phyloP scores from a whole-genome alignment of 2,113 vertebrate genomes.

The Poeciliopsis turrubarensis region DNA sequence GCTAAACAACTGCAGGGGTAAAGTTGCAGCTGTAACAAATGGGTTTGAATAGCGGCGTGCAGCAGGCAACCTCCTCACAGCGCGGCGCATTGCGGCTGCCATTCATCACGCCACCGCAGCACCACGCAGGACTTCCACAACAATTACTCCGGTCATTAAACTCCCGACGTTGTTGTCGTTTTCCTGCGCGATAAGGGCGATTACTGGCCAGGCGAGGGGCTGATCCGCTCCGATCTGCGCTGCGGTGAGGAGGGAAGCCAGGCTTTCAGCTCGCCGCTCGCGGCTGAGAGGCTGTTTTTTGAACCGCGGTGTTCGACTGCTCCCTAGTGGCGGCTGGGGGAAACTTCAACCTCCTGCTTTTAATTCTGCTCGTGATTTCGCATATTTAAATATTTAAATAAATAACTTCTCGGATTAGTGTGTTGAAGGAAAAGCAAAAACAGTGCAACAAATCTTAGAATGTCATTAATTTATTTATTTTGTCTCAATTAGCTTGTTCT shows the following conservation, averaged over 20 bases:
- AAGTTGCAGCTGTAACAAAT: conserved; percentile 63
- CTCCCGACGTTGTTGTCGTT: conserved; percentile 68
- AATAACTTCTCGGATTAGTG: no score
- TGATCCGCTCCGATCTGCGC: conserved; percentile 75
- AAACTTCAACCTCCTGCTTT: neutral
- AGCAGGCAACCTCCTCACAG: conserved; percentile 60
- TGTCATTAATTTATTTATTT: no score
- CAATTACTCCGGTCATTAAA: conserved; percentile 73
- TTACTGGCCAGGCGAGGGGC: conserved; percentile 67
- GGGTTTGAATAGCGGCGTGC: conserved; percentile 56
- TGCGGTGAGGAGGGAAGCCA: conserved; percentile 62
- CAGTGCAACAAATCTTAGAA: no score
- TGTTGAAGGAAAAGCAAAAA: no score
- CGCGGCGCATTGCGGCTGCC: conserved; percentile 52
- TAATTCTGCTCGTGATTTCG: neutral
- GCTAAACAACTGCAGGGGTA: conserved; percentile 34
- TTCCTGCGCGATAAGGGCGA: conserved; percentile 72
- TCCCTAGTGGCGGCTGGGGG: conserved; percentile 75
- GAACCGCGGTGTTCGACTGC: conserved; percentile 84
- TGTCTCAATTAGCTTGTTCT: no score
- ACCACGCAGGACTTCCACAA: conserved; percentile 66
- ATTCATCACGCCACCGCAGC: conserved; percentile 68
- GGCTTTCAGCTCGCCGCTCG: conserved; percentile 58
- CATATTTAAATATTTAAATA: neutral
- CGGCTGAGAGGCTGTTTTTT: neutral